Conservation (phyloP, 2,888 invertebrate species). For the Schizaphis graminum region DNA sequence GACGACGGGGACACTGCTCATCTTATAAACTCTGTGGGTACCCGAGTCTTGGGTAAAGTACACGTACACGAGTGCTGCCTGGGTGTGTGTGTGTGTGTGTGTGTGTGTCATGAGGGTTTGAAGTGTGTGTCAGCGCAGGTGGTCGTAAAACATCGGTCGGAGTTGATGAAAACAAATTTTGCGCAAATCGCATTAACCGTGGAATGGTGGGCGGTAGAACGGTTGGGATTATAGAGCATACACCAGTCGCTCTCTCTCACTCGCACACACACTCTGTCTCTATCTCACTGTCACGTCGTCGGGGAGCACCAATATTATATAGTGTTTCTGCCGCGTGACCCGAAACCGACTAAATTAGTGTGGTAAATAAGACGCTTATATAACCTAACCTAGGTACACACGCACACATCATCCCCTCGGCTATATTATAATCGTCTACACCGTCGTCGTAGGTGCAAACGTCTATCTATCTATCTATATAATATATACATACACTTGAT, state of each 20-base stretch:
- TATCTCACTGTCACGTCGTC: not conserved
- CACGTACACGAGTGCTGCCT: not conserved
- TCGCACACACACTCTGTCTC: no score
- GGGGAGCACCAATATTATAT: not conserved
- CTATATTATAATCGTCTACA: not conserved
- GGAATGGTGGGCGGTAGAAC: not conserved
- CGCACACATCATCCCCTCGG: not conserved
- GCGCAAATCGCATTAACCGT: slow-evolving; percentile 11
- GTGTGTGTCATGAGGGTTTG: not conserved
- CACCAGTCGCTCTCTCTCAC: not conserved
- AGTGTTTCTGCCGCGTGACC: not conserved
- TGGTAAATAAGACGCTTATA: slow-evolving; percentile 23
- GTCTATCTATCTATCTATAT: not conserved
- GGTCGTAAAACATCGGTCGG: slow-evolving; percentile 45
- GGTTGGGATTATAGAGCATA: not conserved
- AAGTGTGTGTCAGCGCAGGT: slow-evolving; percentile 1
- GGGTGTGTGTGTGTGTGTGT: not conserved
- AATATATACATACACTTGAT: not conserved
- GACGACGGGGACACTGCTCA: not conserved
- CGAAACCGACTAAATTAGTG: slow-evolving; percentile 31
- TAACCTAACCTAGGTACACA: not conserved
- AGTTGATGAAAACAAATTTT: slow-evolving; percentile 41
- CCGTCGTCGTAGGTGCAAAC: not conserved
- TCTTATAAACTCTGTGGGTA: not conserved
- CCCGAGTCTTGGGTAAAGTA: not conserved